Percentiles rank a stretch among this genome's conserved stretches.
Evolutionary conservation across 2,888 invertebrate species (phyloP).

Genomic region (Augiades crinisus): DNA sequence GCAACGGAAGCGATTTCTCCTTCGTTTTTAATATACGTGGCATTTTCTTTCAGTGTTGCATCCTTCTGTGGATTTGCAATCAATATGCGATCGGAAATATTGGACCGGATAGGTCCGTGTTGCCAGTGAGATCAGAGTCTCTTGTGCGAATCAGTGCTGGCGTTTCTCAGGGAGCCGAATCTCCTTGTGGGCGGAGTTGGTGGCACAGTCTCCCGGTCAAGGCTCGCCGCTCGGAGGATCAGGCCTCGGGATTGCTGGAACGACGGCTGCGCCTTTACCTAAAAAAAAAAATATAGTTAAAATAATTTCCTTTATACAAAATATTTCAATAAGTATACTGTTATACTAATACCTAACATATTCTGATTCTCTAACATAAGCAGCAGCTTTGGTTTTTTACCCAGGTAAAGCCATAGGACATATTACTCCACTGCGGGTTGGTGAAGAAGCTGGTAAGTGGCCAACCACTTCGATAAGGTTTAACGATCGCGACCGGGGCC

Average conservation of each 20-base stretch:
- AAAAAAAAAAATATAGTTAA: too few relatives aligned
- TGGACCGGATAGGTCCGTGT: slow-evolving; percentile 5
- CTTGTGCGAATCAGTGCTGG: slow-evolving; percentile 69
- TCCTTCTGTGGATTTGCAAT: background rate
- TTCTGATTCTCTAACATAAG: too few relatives aligned
- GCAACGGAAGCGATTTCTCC: background rate
- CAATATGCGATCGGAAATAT: slow-evolving; percentile 13
- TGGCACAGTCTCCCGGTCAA: slow-evolving; percentile 62
- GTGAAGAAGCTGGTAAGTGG: too few relatives aligned
- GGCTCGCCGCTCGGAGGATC: slow-evolving; percentile 70
- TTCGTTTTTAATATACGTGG: background rate
- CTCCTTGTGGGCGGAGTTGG: slow-evolving; percentile 50
- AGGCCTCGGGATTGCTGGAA: slow-evolving; percentile 63
- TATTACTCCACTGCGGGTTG: too few relatives aligned
- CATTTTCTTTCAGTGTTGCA: background rate
- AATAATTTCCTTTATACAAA: too few relatives aligned
- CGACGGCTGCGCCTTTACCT: slow-evolving; percentile 53
- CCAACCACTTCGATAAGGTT: too few relatives aligned
- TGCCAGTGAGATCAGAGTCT: slow-evolving; percentile 72
- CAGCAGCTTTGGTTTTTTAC: too few relatives aligned
- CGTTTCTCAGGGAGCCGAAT: slow-evolving; percentile 66
- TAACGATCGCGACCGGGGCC: too few relatives aligned
- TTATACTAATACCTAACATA: too few relatives aligned
- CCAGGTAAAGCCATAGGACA: too few relatives aligned
- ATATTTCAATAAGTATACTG: too few relatives aligned